Conservation (phyloP, 2,888 invertebrate species). For the Amblyteles armatorius region DNA sequence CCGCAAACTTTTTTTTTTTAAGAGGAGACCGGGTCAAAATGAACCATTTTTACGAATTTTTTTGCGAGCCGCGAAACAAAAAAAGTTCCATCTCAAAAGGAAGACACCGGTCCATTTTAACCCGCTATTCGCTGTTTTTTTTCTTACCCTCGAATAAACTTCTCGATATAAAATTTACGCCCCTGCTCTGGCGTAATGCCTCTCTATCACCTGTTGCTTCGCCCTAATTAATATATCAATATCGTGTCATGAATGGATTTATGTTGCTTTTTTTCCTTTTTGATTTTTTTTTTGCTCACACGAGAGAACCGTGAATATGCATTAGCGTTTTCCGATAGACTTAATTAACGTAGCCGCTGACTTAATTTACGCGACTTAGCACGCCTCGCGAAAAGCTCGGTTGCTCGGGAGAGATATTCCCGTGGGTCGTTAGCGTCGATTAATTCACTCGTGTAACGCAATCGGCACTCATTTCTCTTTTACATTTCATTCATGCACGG, state of each 20-base stretch:
- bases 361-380: not conserved
- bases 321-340: not conserved
- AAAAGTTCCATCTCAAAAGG: too few species aligned
- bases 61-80: too few species aligned
- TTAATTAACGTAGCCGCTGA: not conserved
- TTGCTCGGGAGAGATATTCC: conserved; percentile 3
- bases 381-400: not conserved
- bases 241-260: not conserved
- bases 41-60: not conserved
- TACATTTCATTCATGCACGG: conserved; percentile 15
- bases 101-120: not conserved
- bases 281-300: not conserved
- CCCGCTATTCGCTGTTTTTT: too few species aligned
- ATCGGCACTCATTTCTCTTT: conserved; percentile 12
- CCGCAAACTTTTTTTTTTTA: too few species aligned
- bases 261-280: too few species aligned
- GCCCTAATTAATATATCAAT: not conserved
- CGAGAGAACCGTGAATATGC: not conserved
- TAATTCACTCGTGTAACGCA: conserved; percentile 29
- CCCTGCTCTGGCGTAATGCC: not conserved
- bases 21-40: not conserved
- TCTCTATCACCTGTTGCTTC: not conserved
- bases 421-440: conserved; percentile 25
- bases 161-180: too few species aligned
- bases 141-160: too few species aligned